phyloP scores from a whole-genome alignment of 2,113 vertebrate species.

The Sarotherodon lohbergeri region DNA sequence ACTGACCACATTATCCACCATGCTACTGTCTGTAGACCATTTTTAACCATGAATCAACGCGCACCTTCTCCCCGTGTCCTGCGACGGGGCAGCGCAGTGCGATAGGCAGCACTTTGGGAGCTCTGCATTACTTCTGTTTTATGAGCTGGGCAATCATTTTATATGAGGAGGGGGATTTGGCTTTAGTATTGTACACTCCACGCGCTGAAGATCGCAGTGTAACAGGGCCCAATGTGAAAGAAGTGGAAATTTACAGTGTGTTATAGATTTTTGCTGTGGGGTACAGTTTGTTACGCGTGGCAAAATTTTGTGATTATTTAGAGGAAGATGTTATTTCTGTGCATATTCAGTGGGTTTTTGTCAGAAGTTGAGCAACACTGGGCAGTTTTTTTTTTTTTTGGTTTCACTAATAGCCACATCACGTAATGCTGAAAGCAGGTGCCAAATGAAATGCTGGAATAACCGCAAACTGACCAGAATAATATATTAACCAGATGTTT shows the following conservation, averaged over 20 bases:
- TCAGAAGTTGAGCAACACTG: conserved; percentile 7
- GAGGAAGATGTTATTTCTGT: not conserved
- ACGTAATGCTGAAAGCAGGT: not conserved
- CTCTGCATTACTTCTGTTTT: conserved; percentile 5
- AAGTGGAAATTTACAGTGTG: not conserved
- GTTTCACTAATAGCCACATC: not conserved
- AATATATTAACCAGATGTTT: not conserved
- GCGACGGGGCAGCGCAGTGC: not conserved
- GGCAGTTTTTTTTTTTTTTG: not conserved
- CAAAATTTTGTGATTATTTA: not conserved
- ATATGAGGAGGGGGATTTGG: not conserved
- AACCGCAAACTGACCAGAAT: not conserved
- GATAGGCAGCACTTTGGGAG: conserved; percentile 3
- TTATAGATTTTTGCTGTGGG: not conserved
- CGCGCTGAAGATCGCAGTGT: not conserved
- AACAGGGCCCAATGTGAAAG: not conserved
- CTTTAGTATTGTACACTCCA: not conserved
- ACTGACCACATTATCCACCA: conserved; percentile 60
- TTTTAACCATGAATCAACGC: conserved; percentile 43
- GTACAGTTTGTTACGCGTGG: not conserved
- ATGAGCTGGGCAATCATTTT: conserved; percentile 4
- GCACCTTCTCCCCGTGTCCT: not conserved
- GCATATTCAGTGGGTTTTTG: not conserved
- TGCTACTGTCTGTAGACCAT: conserved; percentile 34
- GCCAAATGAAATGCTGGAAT: conserved; percentile 6